These are phyloP conservation scores for Drosophila oshimai DNA, from an alignment of 1,140 invertebrate species.

Conservation along the genomic window DNA sequence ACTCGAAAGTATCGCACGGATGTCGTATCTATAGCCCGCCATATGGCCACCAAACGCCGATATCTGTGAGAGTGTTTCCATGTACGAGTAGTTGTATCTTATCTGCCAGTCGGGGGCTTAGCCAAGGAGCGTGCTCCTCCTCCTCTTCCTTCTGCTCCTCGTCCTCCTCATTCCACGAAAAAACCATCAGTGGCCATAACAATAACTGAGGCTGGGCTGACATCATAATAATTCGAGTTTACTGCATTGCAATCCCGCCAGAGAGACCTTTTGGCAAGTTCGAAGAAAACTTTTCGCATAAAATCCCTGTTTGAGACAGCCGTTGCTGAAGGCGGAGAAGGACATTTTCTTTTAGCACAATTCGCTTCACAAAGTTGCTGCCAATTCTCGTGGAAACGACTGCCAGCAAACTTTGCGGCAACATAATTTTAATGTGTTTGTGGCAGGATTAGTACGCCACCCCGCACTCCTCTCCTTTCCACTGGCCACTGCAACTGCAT, in stretches of 20 bases:
- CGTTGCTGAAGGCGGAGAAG: conserved; percentile 32
- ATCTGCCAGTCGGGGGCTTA: conserved; percentile 40
- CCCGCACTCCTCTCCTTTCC: background rate
- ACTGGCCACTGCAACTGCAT: conserved; percentile 15
- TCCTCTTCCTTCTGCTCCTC: background rate
- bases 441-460: conserved; percentile 53
- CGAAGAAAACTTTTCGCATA: conserved; percentile 65
- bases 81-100: conserved; percentile 43
- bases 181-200: conserved; percentile 20
- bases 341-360: conserved; percentile 79
- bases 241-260: conserved; percentile 34
- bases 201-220: conserved; percentile 40
- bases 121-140: conserved; percentile 36
- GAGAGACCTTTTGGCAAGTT: conserved; percentile 55
- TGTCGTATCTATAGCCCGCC: conserved; percentile 55
- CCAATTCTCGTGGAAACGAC: conserved; percentile 58
- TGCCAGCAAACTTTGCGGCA: conserved; percentile 57
- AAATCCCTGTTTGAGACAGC: conserved; percentile 50
- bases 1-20: conserved; percentile 64
- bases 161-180: background rate
- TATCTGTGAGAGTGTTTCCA: conserved; percentile 72
- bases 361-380: conserved; percentile 73
- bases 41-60: conserved; percentile 59
- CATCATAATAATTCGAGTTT: conserved; percentile 52
- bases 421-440: conserved; percentile 58